These are phyloP conservation scores for Cephonodes hylas DNA, from an alignment of 2,888 invertebrate genomes.

Conservation along the genomic window DNA sequence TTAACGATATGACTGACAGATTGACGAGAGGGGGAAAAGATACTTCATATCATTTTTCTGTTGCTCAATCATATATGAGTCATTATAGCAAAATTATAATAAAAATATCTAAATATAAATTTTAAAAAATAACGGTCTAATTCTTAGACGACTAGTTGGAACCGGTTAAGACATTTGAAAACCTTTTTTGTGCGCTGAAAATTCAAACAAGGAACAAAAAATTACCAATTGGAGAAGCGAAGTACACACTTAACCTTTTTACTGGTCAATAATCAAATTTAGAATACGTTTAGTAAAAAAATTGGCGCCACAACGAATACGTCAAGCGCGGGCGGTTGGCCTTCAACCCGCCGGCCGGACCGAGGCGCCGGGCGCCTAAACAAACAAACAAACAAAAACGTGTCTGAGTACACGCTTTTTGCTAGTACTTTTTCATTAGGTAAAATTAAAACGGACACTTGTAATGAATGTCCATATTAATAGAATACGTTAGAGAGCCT, in stretches of 20 bases:
- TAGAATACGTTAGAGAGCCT: too few relatives aligned
- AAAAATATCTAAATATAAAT: too few relatives aligned
- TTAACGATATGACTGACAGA: too few relatives aligned
- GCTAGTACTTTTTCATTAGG: background rate
- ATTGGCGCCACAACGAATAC: slow-evolving; percentile 42
- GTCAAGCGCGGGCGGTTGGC: slow-evolving; percentile 35
- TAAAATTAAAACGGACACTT: background rate
- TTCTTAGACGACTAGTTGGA: too few relatives aligned
- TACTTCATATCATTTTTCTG: too few relatives aligned
- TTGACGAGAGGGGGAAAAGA: too few relatives aligned
- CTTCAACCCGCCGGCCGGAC: slow-evolving; percentile 35
- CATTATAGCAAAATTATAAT: too few relatives aligned
- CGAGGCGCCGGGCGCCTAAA: slow-evolving; percentile 16
- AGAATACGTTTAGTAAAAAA: too few relatives aligned
- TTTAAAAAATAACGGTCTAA: too few relatives aligned
- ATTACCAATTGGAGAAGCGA: background rate
- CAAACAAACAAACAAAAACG: slow-evolving; percentile 12
- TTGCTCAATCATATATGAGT: too few relatives aligned
- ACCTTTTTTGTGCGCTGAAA: background rate
- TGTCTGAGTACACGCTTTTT: slow-evolving; percentile 7
- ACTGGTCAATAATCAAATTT: background rate
- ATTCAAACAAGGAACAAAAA: background rate
- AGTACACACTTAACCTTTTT: background rate
- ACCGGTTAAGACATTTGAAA: too few relatives aligned
- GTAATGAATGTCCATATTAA: too few relatives aligned